Evolutionary conservation across 2,888 invertebrate species (phyloP).

Genomic region (Heteropelma amictum): DNA sequence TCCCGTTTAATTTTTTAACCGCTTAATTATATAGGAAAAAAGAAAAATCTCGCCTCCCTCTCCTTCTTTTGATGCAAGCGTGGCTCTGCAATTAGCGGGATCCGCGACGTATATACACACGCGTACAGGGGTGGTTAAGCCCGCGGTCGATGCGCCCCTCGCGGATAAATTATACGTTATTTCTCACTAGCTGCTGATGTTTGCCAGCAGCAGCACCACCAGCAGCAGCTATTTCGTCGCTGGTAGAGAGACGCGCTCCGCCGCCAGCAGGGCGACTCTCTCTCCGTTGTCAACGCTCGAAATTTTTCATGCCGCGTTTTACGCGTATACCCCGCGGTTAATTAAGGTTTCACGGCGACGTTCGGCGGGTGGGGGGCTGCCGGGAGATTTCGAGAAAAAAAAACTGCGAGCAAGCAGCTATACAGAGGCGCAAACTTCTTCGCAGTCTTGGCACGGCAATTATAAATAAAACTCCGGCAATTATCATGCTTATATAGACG

Average conservation of each 20-base stretch:
- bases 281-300: conserved; percentile 37
- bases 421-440: background rate
- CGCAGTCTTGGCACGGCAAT: conserved; percentile 3
- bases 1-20: conserved; percentile 6
- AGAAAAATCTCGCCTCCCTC: too few relatives aligned
- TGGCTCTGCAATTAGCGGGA: conserved; percentile 51
- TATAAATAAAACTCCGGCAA: background rate
- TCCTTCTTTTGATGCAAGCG: background rate
- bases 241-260: too few relatives aligned
- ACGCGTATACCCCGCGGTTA: conserved; percentile 40
- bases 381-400: background rate
- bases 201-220: too few relatives aligned
- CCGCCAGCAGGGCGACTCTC: conserved; percentile 6
- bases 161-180: conserved; percentile 35
- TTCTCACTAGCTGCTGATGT: background rate
- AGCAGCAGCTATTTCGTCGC: too few relatives aligned
- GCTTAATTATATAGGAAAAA: conserved; percentile 46
- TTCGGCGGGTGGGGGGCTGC: too few relatives aligned
- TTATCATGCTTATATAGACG: too few relatives aligned
- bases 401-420: background rate
- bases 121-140: conserved; percentile 3
- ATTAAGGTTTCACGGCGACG: conserved; percentile 41
- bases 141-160: background rate
- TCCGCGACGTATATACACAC: background rate
- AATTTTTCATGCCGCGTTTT: conserved; percentile 23